A percentile compares a stretch with the other conserved stretches of the same genome.
phyloP scores from a whole-genome alignment of 1,140 invertebrate genomes.

The Drosophila novamexicana region DNA sequence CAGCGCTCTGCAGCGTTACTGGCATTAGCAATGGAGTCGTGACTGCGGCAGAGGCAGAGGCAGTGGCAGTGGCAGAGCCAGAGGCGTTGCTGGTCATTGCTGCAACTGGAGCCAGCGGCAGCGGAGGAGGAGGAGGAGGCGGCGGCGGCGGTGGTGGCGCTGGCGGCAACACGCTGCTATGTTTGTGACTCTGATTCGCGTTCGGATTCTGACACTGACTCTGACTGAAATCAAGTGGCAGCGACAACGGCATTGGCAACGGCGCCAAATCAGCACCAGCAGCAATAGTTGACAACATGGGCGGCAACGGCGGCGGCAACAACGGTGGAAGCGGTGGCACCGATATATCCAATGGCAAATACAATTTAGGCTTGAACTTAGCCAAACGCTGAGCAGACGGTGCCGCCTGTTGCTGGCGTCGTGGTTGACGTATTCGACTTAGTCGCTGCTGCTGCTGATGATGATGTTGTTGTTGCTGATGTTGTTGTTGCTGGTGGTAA shows the following conservation, averaged over 20 bases:
- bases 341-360: constrained; percentile 61
- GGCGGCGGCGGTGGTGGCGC: neutral
- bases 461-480: constrained; percentile 41
- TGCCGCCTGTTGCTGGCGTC: constrained; percentile 44
- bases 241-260: constrained; percentile 46
- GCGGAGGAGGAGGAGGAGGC: neutral
- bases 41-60: constrained; percentile 14
- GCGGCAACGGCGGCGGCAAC: constrained; percentile 5
- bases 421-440: constrained; percentile 56
- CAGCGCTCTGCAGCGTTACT: constrained; percentile 74
- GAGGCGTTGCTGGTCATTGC: constrained; percentile 20
- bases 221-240: constrained; percentile 49
- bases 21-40: constrained; percentile 71
- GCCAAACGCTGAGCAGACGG: constrained; percentile 32
- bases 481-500: constrained; percentile 33
- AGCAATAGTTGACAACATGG: constrained; percentile 25
- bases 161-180: constrained; percentile 15
- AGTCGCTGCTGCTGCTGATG: constrained; percentile 48
- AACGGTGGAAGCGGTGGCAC: constrained; percentile 54
- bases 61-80: constrained; percentile 13
- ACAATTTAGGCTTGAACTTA: constrained; percentile 64
- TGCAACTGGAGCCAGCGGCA: constrained; percentile 3
- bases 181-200: constrained; percentile 19
- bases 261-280: constrained; percentile 25
- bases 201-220: constrained; percentile 12